These are phyloP conservation scores for Oreotrochilus melanogaster DNA, from an alignment of 2,113 vertebrate species.

Conservation along the genomic window DNA sequence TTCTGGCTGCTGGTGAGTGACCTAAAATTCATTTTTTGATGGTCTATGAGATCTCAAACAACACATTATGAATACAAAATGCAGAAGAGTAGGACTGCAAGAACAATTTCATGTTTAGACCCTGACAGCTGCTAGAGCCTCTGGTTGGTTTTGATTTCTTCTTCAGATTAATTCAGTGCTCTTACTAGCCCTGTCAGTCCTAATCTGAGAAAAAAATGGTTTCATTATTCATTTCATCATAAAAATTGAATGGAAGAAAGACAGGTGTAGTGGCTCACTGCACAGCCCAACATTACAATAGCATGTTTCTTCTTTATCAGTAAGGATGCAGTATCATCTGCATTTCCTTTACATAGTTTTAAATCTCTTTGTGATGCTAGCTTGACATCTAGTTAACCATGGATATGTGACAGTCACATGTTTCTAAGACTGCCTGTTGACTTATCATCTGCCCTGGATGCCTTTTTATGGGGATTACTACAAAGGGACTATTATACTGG, in stretches of 20 bases:
- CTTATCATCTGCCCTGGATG: neutral
- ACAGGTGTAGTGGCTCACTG: neutral
- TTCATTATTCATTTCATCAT: neutral
- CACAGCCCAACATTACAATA: neutral
- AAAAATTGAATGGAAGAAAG: neutral
- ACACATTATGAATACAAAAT: neutral
- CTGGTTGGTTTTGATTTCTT: neutral
- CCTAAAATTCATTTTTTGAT: neutral
- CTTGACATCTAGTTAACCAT: neutral
- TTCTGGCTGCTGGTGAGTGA: neutral
- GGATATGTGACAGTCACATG: neutral
- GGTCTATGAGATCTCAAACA: neutral
- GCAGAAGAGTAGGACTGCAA: neutral
- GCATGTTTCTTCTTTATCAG: fast-evolving
- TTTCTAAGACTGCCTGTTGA: constrained; percentile 3
- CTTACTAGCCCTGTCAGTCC: neutral
- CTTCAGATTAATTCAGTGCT: neutral
- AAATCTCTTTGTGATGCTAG: neutral
- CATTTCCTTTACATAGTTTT: neutral
- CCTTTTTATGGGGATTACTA: neutral
- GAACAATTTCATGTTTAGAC: neutral
- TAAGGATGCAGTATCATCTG: neutral
- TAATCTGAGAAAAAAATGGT: neutral
- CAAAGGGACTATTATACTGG: neutral
- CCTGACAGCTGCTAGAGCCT: neutral